Percentiles rank a stretch among this genome's conserved stretches.
Evolutionary conservation across 1,140 invertebrate genomes (phyloP).

Genomic region (Anadara kagoshimensis): DNA sequence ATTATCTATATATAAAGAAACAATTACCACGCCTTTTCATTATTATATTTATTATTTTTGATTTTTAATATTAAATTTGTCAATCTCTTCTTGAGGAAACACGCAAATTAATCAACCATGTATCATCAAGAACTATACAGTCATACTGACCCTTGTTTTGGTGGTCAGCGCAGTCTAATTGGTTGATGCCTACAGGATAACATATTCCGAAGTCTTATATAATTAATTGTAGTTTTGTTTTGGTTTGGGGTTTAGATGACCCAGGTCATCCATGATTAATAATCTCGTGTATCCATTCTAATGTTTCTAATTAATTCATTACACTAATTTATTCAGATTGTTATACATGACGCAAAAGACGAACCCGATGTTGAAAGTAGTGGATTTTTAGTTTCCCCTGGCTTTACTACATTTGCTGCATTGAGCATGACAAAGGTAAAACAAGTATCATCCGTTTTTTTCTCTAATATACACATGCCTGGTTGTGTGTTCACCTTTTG

Average conservation of each 20-base stretch:
- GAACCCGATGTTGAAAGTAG: slow-evolving; percentile 14
- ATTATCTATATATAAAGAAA: no score
- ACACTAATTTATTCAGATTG: slow-evolving; percentile 8
- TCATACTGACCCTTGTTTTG: no score
- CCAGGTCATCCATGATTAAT: background rate
- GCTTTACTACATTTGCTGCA: slow-evolving; percentile 5
- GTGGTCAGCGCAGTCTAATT: background rate
- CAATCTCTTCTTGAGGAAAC: no score
- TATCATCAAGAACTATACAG: no score
- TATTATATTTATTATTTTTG: no score
- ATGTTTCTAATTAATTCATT: background rate
- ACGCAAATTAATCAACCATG: no score
- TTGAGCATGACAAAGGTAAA: slow-evolving; percentile 15
- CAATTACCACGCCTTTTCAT: no score
- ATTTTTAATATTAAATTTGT: no score
- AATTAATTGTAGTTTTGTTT: background rate
- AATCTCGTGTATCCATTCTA: background rate
- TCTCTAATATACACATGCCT: no score
- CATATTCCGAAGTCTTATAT: background rate
- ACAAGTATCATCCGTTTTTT: no score
- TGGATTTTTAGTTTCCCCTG: slow-evolving; percentile 9
- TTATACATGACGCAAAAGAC: slow-evolving; percentile 13
- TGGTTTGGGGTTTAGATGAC: background rate
- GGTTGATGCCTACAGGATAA: background rate
- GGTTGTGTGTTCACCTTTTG: no score